Conservation (phyloP, 2,888 invertebrate species). For the Aleiodes leptofemur region DNA sequence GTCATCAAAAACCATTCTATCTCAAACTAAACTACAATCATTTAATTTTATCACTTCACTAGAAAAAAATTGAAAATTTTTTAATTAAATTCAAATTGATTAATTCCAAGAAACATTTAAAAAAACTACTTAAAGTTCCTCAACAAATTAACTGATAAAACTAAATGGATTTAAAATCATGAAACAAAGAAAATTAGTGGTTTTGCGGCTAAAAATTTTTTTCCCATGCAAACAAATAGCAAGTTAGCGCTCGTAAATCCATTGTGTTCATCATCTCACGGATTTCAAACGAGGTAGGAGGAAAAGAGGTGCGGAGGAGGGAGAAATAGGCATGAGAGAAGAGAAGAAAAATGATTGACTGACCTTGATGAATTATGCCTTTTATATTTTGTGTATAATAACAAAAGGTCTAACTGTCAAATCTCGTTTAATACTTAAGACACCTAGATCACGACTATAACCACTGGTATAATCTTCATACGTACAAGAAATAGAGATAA, state of each 20-base stretch:
- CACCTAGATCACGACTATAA: conserved; percentile 31
- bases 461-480: conserved; percentile 20
- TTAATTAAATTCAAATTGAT: no score
- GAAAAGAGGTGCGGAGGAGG: no score
- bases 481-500: conserved; percentile 34
- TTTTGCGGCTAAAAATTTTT: background rate
- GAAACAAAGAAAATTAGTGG: background rate
- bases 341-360: conserved; percentile 29
- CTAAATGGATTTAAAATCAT: background rate
- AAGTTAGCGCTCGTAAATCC: background rate
- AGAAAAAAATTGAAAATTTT: no score
- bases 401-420: conserved; percentile 28
- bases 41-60: no score
- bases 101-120: no score
- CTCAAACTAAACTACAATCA: no score
- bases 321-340: background rate
- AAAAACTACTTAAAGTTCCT: no score
- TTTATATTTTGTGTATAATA: background rate
- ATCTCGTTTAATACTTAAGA: conserved; percentile 20
- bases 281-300: conserved; percentile 1
- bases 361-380: conserved; percentile 34
- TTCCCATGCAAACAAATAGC: conserved; percentile 13
- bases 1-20: no score
- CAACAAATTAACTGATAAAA: background rate
- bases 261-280: conserved; percentile 27